phyloP scores from a whole-genome alignment of 35 echinoderm and acorn worm species.

The Strongylocentrotus purpuratus region DNA sequence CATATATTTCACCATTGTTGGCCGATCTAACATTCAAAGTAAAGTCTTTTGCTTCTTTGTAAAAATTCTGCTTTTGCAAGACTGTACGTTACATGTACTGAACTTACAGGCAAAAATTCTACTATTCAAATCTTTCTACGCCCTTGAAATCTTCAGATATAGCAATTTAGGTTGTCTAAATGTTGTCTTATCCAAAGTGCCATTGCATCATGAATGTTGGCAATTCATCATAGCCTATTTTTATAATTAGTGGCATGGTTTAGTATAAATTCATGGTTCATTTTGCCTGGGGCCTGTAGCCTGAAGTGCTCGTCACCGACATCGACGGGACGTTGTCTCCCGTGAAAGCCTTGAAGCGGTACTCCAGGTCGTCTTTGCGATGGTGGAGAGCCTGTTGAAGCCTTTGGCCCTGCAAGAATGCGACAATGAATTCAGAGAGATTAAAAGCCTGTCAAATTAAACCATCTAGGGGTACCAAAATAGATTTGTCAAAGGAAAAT shows the following conservation, averaged over 20 bases:
- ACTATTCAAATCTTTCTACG: background rate
- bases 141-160: background rate
- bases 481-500: background rate
- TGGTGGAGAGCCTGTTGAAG: slow-evolving; percentile 64
- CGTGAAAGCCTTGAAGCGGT: slow-evolving; percentile 82
- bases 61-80: too few species aligned
- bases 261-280: background rate
- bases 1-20: too few species aligned
- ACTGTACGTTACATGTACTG: too few species aligned
- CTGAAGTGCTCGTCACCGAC: background rate
- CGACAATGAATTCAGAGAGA: background rate
- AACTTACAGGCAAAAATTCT: too few species aligned
- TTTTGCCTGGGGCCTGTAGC: background rate
- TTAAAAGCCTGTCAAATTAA: background rate
- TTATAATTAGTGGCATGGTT: background rate
- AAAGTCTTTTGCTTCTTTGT: too few species aligned
- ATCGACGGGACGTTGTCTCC: slow-evolving; percentile 58
- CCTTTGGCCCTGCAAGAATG: slow-evolving; percentile 53
- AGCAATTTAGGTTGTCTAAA: background rate
- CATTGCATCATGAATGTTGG: background rate
- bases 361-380: slow-evolving; percentile 68
- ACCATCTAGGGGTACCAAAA: background rate
- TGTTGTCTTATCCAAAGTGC: too few species aligned
- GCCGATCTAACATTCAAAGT: too few species aligned
- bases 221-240: background rate